A percentile compares a stretch with the other conserved stretches of the same genome.
phyloP scores from a whole-genome alignment of 92 coral and sea anemone species.

The Palythoa heliodiscus region DNA sequence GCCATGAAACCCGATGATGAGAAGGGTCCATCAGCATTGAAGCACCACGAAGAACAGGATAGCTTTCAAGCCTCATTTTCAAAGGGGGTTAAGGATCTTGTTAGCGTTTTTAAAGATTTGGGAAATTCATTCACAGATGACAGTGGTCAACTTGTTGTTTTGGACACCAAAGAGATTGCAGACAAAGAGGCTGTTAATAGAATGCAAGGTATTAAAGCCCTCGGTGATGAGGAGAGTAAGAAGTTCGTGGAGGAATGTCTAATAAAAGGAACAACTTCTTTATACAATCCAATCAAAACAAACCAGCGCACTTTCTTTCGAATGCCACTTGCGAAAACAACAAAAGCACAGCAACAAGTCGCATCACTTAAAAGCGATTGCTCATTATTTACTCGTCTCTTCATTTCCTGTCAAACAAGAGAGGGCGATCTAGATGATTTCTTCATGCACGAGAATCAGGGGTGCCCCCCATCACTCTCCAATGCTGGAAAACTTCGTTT shows the following conservation, averaged over 20 bases:
- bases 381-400: conserved; percentile 42
- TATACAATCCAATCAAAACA: conserved; percentile 30
- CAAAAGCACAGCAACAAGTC: conserved; percentile 49
- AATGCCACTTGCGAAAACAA: conserved; percentile 40
- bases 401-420: conserved; percentile 51
- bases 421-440: conserved; percentile 55
- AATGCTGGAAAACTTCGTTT: conserved; percentile 37
- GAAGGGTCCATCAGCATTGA: conserved; percentile 16
- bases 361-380: conserved; percentile 50
- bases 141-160: conserved; percentile 24
- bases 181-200: conserved; percentile 15
- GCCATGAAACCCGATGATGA: conserved; percentile 3
- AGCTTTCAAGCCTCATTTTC: conserved; percentile 8
- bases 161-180: conserved; percentile 33
- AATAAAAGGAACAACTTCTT: conserved; percentile 21
- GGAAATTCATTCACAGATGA: conserved; percentile 26
- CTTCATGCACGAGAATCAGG: conserved; percentile 57
- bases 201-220: conserved; percentile 25
- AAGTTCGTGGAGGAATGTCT: conserved; percentile 27
- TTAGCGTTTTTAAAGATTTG: conserved; percentile 14
- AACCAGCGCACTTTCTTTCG: conserved; percentile 40
- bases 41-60: conserved; percentile 15
- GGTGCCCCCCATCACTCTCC: conserved; percentile 62
- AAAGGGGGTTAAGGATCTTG: conserved; percentile 20
- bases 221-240: conserved; percentile 34